Base-by-base conservation (phyloP, 1,140 invertebrate species). In the Doryteuthis pealeii region DNA sequence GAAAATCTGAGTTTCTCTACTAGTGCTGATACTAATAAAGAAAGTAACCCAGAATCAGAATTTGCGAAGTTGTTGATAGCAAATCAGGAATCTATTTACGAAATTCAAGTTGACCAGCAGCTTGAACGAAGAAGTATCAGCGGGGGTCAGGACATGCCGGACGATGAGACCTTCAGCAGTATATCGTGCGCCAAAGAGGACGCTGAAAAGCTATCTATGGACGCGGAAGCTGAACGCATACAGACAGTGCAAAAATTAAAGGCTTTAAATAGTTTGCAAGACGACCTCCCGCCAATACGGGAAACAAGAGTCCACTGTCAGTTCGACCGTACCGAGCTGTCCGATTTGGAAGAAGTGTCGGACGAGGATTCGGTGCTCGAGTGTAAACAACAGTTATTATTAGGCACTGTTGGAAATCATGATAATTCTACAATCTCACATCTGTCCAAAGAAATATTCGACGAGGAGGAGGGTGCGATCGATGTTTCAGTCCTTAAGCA, bases 361-460 rank as follows among this genome's bases (percentile, higher is more conserved):
- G 40, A 68, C 1, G 75, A 79, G 8, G 77, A 78, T 10, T 79
- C 77, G 15, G 35, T 73, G 26, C 71, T 79, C 2, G 66, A 68
- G 10, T 6, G 32, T 1, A 68, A 74, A 54, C 35, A 40, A 3
- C 35, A 3, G 35, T 10, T 40, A 40, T 10, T 40, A 40, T 80
- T 79, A 66, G 62, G 83, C 66, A 81, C 40, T 80, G 77, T 30
- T 74, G 80, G 93, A 80, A 94, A 95, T 88, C 94, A 94, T 1
- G 95, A 96, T 83, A 94, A 94, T 54, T 94, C 95, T 33, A 96
- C 95, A 5, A 95, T 96, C 91, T 94, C 95, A 15, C 95, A 95
- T 77, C 89, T 96, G 79, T 73, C 79, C 22, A 80, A 78, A 73
- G 79, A 83, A 75, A 76, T 77, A 49, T 80, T 76, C 71, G 62